Conservation (phyloP, 2,797 vertebrate species). For the Pipistrellus kuhlii region DNA sequence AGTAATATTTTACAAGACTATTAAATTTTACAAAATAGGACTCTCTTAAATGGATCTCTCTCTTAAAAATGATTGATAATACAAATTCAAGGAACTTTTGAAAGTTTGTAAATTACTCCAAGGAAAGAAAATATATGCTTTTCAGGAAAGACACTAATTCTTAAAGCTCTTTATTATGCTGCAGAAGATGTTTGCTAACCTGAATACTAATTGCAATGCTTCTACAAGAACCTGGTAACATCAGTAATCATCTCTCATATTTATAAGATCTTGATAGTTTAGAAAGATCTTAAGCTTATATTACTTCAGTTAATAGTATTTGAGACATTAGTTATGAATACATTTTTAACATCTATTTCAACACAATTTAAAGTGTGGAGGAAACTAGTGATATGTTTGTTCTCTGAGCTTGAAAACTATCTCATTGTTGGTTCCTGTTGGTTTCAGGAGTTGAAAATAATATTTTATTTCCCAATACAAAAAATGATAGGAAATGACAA, state of each 20-base stretch:
- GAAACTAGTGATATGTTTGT: neutral
- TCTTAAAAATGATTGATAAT: conserved; percentile 28
- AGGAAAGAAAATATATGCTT: conserved; percentile 8
- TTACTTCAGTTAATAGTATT: neutral
- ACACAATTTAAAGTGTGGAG: neutral
- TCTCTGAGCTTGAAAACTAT: neutral
- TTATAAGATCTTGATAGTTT: neutral
- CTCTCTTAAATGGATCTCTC: neutral
- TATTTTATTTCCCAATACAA: neutral
- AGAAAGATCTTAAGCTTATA: neutral
- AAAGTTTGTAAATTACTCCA: neutral
- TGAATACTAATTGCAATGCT: neutral
- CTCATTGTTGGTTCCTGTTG: neutral
- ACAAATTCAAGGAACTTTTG: conserved; percentile 4
- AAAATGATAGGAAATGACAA: neutral
- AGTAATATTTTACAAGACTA: neutral
- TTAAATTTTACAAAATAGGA: neutral
- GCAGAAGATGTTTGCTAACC: neutral
- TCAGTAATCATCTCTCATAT: neutral
- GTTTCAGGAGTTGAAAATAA: neutral
- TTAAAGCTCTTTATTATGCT: neutral
- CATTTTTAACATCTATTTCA: neutral
- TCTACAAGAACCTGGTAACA: neutral
- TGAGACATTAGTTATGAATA: neutral
- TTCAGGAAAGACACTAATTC: neutral